phyloP scores from a whole-genome alignment of 2,113 vertebrate genomes.

The Rhinichthys klamathensis region DNA sequence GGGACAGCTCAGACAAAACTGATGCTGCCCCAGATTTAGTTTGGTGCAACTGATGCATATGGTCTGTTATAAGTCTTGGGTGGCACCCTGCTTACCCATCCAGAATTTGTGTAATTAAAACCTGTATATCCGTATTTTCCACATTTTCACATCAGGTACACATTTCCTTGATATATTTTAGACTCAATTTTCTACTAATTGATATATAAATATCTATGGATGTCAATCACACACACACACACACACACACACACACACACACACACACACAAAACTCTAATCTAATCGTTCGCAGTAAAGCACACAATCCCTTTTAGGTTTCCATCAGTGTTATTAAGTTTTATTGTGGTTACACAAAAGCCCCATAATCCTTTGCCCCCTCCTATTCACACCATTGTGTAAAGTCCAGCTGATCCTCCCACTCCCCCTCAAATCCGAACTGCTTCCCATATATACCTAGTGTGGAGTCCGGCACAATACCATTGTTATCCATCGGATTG shows the following conservation, averaged over 20 bases:
- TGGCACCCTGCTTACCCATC: not conserved
- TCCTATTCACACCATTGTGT: slow-evolving; percentile 60
- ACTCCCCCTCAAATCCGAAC: slow-evolving; percentile 48
- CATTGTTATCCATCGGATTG: slow-evolving; percentile 75
- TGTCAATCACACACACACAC: not conserved
- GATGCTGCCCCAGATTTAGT: slow-evolving; percentile 66
- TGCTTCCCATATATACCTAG: slow-evolving; percentile 64
- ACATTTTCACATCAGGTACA: not conserved
- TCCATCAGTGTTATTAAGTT: slow-evolving; percentile 52
- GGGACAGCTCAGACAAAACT: slow-evolving; percentile 42
- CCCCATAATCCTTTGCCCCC: slow-evolving; percentile 58
- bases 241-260: too few relatives aligned
- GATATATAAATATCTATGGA: not conserved
- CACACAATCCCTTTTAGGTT: slow-evolving; percentile 30
- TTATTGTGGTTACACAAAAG: slow-evolving; percentile 58
- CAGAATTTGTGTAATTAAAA: not conserved
- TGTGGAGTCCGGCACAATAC: slow-evolving; percentile 68
- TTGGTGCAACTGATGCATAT: slow-evolving; percentile 66
- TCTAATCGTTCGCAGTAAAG: not conserved
- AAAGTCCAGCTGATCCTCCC: slow-evolving; percentile 66
- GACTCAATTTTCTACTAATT: not conserved
- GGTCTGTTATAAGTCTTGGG: slow-evolving; percentile 61
- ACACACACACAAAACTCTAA: not conserved
- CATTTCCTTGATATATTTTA: not conserved
- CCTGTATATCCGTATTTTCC: not conserved